These are phyloP conservation scores for Penaeus vannamei DNA, from an alignment of 1,140 invertebrate species.

Conservation along the genomic window DNA sequence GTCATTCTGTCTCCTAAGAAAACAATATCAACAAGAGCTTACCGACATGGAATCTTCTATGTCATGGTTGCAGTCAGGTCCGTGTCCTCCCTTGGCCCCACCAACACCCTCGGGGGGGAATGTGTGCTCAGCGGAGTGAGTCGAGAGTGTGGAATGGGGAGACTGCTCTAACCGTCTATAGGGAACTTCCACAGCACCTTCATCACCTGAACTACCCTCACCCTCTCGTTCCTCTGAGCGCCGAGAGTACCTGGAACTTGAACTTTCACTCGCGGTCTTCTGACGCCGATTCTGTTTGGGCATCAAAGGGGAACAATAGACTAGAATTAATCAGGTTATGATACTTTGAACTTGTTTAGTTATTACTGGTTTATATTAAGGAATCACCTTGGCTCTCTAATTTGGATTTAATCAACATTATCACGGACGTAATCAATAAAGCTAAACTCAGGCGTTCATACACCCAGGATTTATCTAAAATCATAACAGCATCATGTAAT, in stretches of 20 bases:
- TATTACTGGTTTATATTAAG: too few relatives aligned
- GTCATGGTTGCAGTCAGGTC: conserved; percentile 42
- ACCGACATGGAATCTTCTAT: conserved; percentile 54
- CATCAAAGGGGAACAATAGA: too few relatives aligned
- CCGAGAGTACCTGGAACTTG: conserved; percentile 37
- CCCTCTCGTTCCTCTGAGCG: conserved; percentile 48
- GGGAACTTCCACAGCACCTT: conserved; percentile 17
- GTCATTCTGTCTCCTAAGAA: too few relatives aligned
- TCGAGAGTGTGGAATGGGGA: conserved; percentile 18
- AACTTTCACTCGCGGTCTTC: conserved; percentile 55
- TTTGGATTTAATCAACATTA: too few relatives aligned
- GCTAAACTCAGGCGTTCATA: too few relatives aligned
- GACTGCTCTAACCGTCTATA: not conserved
- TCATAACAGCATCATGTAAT: too few relatives aligned
- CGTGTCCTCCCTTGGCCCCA: conserved; percentile 47
- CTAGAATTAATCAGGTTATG: too few relatives aligned
- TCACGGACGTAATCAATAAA: too few relatives aligned
- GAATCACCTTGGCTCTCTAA: too few relatives aligned
- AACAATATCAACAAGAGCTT: not conserved
- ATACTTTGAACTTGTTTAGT: too few relatives aligned
- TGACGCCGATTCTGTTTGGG: conserved; percentile 49
- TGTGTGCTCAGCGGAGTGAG: conserved; percentile 10
- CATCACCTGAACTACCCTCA: conserved; percentile 47
- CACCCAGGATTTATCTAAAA: too few relatives aligned
- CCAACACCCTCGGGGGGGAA: conserved; percentile 58